Evolutionary conservation across 2,888 invertebrate species (phyloP).

Genomic region (Leptinotarsa rubiginosa): DNA sequence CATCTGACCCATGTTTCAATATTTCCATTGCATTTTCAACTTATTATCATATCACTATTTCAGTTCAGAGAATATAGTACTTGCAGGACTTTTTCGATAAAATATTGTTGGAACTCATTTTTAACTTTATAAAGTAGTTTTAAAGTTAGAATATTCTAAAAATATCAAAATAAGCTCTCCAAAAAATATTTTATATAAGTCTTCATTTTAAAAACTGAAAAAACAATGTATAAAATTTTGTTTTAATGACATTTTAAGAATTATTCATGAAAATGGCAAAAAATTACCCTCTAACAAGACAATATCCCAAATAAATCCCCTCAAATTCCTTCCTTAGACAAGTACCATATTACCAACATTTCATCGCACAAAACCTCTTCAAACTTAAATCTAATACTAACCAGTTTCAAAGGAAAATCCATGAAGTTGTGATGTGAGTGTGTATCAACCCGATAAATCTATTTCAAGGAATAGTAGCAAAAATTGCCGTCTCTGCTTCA

Average conservation of each 20-base stretch:
- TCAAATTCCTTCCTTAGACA: neutral
- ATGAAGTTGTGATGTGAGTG: constrained; percentile 56
- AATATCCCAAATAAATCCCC: neutral
- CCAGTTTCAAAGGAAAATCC: constrained; percentile 60
- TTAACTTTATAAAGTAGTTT: no score
- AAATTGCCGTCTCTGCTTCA: constrained; percentile 58
- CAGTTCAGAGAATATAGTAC: neutral
- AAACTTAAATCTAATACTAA: constrained; percentile 53
- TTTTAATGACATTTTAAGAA: no score
- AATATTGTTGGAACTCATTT: no score
- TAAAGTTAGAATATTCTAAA: no score
- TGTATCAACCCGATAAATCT: constrained; percentile 50
- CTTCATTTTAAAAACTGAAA: neutral
- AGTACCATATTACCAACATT: constrained; percentile 7
- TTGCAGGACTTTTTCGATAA: neutral
- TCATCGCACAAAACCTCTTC: constrained; percentile 14
- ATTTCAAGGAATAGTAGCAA: constrained; percentile 57
- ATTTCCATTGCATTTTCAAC: neutral
- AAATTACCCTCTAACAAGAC: neutral
- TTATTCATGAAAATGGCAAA: neutral
- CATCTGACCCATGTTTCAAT: neutral
- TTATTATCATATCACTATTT: constrained; percentile 5
- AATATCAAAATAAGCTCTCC: no score
- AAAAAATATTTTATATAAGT: no score
- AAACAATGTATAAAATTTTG: neutral